These are phyloP conservation scores for Hafferia zeledoni DNA, from an alignment of 2,797 vertebrate genomes.

Conservation along the genomic window DNA sequence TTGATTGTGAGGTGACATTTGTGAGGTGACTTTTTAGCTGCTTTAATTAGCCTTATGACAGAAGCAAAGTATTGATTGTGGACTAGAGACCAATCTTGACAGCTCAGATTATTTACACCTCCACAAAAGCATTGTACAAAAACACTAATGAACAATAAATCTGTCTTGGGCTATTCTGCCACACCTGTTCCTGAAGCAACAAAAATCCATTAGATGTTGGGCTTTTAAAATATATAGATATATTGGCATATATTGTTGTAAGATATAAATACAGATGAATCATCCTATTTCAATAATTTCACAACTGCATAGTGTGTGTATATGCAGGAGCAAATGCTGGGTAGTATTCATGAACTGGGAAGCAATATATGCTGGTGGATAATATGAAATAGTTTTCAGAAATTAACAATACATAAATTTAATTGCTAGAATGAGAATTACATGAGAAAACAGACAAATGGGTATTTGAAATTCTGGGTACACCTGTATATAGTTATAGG, in stretches of 20 bases:
- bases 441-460: constrained; percentile 6
- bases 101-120: constrained; percentile 82
- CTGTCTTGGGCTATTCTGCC: constrained; percentile 73
- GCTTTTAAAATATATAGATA: constrained; percentile 65
- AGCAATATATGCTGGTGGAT: neutral
- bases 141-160: constrained; percentile 88
- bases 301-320: neutral
- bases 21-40: constrained; percentile 80
- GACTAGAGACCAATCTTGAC: constrained; percentile 81
- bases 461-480: neutral
- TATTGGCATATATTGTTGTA: constrained; percentile 61
- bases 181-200: constrained; percentile 83
- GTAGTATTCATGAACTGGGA: neutral
- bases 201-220: constrained; percentile 79
- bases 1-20: constrained; percentile 78
- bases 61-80: constrained; percentile 84
- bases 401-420: constrained; percentile 6
- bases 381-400: constrained; percentile 27
- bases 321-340: neutral
- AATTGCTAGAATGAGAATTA: constrained; percentile 23
- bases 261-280: constrained; percentile 34
- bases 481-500: constrained; percentile 4
- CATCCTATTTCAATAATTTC: constrained; percentile 28
- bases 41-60: constrained; percentile 85
- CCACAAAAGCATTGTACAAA: constrained; percentile 80